These are phyloP conservation scores for Pygoscelis adeliae DNA, from an alignment of 2,113 vertebrate species.

Conservation along the genomic window DNA sequence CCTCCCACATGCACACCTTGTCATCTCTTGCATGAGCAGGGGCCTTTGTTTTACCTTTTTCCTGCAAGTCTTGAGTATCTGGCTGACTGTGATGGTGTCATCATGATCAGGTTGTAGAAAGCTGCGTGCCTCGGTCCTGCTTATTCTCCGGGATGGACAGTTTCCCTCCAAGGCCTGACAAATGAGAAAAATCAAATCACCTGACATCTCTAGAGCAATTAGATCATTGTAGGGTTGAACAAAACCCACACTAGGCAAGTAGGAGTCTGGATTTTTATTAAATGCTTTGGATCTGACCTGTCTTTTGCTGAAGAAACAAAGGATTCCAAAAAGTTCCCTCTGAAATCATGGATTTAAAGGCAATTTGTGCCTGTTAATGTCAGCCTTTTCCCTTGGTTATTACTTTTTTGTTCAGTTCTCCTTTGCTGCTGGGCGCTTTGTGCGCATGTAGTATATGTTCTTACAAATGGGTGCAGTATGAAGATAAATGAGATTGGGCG, in stretches of 20 bases:
- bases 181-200: slow-evolving; percentile 27
- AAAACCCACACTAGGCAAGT: not conserved
- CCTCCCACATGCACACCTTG: not conserved
- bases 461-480: slow-evolving; percentile 29
- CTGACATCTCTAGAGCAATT: slow-evolving; percentile 5
- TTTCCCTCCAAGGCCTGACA: not conserved
- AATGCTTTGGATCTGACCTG: not conserved
- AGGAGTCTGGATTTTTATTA: not conserved
- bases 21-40: not conserved
- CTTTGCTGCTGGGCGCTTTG: not conserved
- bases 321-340: not conserved
- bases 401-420: not conserved
- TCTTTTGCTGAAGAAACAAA: slow-evolving; percentile 8
- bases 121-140: not conserved
- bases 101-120: not conserved
- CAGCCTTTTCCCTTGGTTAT: slow-evolving; percentile 4
- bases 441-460: not conserved
- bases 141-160: not conserved
- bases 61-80: not conserved
- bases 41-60: not conserved
- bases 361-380: slow-evolving; percentile 12
- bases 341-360: not conserved
- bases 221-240: not conserved
- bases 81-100: not conserved
- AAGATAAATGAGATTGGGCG: slow-evolving; percentile 47